Conservation (phyloP, 2,888 invertebrate species). For the Cryptocephalus moraei region DNA sequence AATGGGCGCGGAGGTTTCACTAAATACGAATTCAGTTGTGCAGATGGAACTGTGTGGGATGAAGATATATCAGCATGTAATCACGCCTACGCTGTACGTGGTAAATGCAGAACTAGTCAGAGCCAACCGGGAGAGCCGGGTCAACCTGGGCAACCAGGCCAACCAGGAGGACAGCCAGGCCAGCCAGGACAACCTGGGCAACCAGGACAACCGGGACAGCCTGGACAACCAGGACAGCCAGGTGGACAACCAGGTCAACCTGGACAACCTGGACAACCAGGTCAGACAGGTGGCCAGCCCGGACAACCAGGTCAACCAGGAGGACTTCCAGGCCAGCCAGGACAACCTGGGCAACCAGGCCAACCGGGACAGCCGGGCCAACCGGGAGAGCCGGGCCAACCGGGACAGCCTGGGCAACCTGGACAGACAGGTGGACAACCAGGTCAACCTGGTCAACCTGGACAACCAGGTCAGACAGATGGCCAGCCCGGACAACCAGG, state of each 20-base stretch:
- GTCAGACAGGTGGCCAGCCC: not conserved
- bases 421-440: not conserved
- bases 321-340: constrained; percentile 5
- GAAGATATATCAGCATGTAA: constrained; percentile 57
- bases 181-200: not conserved
- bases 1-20: constrained; percentile 49
- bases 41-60: constrained; percentile 72
- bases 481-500: not conserved
- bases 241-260: not conserved
- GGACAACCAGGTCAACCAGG: not conserved
- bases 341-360: not conserved
- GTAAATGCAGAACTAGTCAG: constrained; percentile 15
- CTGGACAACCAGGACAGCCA: not conserved
- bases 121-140: not conserved
- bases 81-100: constrained; percentile 50
- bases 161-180: not conserved
- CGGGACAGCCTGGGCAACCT: not conserved
- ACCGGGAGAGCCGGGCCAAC: not conserved
- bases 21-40: constrained; percentile 66
- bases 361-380: not conserved
- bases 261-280: not conserved
- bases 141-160: not conserved
- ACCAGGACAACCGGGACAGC: not conserved
- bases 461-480: not conserved
- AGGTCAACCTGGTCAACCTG: not conserved